Evolutionary conservation across 1,140 invertebrate species (phyloP), one percentile per base, ranked within the genome.

Genomic region (Zaprionus gabonicus): DNA sequence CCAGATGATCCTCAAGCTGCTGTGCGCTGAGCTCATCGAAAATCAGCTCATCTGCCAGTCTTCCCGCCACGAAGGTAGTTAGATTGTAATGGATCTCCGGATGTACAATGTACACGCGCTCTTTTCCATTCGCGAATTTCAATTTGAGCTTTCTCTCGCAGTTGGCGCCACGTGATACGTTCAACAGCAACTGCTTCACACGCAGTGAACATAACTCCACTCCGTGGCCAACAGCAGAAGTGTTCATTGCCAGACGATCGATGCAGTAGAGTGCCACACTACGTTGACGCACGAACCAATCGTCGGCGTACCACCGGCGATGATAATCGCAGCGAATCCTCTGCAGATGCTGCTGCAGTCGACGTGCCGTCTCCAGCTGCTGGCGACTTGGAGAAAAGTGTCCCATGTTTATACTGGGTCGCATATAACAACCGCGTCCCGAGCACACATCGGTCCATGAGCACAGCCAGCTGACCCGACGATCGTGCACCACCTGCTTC

Each of bases 221-320:
- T 13, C 13, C n/a, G 1, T 28, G 51, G n/a, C 4, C 23, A 27
- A 1, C 36, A 7, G 6, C 23, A 31, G 4, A 17, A 5, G 46
- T 12, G n/a, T 20, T 13, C 51, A 71, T 44, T n/a, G 25, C 69
- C 27, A 71, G 51, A 10, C 0, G 34, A 23, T 71, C 69, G 36
- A 71, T 65, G 51, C 49, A 65, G 20, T 71, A 71, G 13, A 71
- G 17, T 3, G 69, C 69, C 1, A 64, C 59, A 13, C 46, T 51
- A 12, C n/a, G 69, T 27, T 71, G 60, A 4, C 69, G 59, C 36
- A 28, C 27, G 0, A 46, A 15, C 51, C 28, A 55, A 6, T 55
- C 20, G 0, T 31, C n/a, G 15, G 69, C 36, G 27, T 0, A 12
- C 34, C 12, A 41, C 1, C 38, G 4, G 7, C 17, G 17, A 2